These are phyloP conservation scores for Ophioninae sp. DNA, from an alignment of 2,888 invertebrate genomes.

Conservation along the genomic window DNA sequence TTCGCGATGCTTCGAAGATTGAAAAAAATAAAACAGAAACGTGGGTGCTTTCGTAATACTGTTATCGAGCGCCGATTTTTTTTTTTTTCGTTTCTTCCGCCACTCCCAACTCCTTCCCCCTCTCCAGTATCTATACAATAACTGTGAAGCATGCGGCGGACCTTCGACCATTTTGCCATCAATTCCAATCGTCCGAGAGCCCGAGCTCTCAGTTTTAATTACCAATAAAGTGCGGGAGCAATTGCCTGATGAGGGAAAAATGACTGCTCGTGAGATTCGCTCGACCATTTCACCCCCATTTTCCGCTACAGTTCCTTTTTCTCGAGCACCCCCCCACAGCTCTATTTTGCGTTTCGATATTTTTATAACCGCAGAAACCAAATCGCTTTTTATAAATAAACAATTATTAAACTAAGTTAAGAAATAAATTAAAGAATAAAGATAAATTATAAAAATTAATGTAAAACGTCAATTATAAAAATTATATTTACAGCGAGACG, in stretches of 20 bases:
- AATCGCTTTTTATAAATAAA: background rate
- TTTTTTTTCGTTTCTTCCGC: constrained; percentile 2
- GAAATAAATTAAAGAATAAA: no score
- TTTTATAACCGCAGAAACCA: background rate
- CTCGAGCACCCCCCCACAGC: constrained; percentile 1
- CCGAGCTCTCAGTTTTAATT: constrained; percentile 78
- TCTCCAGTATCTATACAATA: background rate
- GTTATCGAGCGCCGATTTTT: constrained; percentile 8
- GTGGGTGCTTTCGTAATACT: constrained; percentile 16
- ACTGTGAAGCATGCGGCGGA: constrained; percentile 31
- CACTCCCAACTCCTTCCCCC: background rate
- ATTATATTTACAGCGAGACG: no score
- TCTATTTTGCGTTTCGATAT: constrained; percentile 21
- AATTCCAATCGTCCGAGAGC: constrained; percentile 79
- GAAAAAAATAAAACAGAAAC: constrained; percentile 20
- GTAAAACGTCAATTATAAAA: no score
- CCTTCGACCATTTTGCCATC: constrained; percentile 75
- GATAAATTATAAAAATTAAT: no score
- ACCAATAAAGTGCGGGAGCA: constrained; percentile 78
- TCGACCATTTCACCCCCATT: constrained; percentile 52
- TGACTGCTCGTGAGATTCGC: constrained; percentile 66
- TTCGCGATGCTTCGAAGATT: constrained; percentile 25
- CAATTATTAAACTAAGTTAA: background rate
- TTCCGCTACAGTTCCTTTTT: constrained; percentile 31
- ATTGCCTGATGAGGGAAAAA: constrained; percentile 74